phyloP scores from a whole-genome alignment of 2,888 invertebrate species.

The Cheilosia grossa region DNA sequence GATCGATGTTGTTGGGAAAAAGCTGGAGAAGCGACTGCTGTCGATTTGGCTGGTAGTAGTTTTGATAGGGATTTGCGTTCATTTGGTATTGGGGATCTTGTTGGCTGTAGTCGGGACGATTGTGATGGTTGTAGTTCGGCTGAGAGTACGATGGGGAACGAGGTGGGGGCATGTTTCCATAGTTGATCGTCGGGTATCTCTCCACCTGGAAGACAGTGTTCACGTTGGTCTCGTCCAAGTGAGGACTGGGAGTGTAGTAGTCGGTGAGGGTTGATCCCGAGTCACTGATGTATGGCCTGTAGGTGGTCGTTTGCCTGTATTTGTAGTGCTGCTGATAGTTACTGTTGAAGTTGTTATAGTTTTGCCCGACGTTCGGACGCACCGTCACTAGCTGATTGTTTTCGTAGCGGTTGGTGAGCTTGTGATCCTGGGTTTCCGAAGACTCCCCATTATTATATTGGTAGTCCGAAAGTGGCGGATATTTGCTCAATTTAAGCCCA shows the following conservation, averaged over 20 bases:
- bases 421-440: conserved; percentile 45
- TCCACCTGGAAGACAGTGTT: conserved; percentile 80
- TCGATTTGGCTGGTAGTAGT: conserved; percentile 54
- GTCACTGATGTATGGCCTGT: conserved; percentile 76
- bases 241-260: conserved; percentile 81
- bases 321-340: conserved; percentile 27
- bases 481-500: conserved; percentile 79
- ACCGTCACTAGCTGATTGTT: conserved; percentile 60
- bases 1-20: conserved; percentile 77
- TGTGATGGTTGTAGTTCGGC: conserved; percentile 13
- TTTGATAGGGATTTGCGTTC: conserved; percentile 41
- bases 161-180: conserved; percentile 69
- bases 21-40: conserved; percentile 50
- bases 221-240: conserved; percentile 80
- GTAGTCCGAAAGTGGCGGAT: conserved; percentile 76
- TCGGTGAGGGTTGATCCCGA: conserved; percentile 77
- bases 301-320: conserved; percentile 38
- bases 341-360: conserved; percentile 43
- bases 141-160: conserved; percentile 74
- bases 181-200: conserved; percentile 78
- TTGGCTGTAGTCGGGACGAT: conserved; percentile 16
- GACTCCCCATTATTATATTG: conserved; percentile 33
- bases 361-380: conserved; percentile 43
- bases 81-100: conserved; percentile 3
- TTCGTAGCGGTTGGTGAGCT: conserved; percentile 51